phyloP scores from a whole-genome alignment of 2,888 invertebrate genomes.

The Palloptera scutellata region DNA sequence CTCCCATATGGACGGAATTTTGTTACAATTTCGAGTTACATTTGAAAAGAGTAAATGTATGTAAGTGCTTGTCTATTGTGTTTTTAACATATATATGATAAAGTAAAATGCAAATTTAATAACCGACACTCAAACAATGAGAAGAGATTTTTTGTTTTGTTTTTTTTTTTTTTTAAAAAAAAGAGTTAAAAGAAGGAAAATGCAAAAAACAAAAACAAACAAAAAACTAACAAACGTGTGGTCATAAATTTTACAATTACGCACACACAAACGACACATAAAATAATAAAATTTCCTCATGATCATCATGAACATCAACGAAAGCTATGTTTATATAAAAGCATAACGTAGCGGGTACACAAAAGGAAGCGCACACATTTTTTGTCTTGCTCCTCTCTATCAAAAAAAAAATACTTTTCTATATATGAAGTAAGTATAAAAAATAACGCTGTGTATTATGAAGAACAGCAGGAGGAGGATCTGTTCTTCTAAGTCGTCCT shows the following conservation, averaged over 20 bases:
- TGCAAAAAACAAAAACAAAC: slow-evolving; percentile 18
- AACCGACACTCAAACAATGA: slow-evolving; percentile 13
- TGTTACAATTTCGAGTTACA: slow-evolving; percentile 16
- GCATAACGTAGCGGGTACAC: slow-evolving; percentile 23
- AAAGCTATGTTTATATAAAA: slow-evolving; percentile 22
- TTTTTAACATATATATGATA: neutral
- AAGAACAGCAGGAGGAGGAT: slow-evolving; percentile 41
- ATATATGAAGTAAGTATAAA: slow-evolving; percentile 23
- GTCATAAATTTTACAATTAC: slow-evolving; percentile 29
- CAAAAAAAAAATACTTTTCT: slow-evolving; percentile 6
- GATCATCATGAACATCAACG: neutral
- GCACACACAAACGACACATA: slow-evolving; percentile 22
- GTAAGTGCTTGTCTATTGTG: neutral
- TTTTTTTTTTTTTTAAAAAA: slow-evolving; percentile 35
- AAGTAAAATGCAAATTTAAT: slow-evolving; percentile 26
- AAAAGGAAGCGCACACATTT: slow-evolving; percentile 24
- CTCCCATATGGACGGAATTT: slow-evolving; percentile 30
- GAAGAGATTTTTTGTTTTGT: no score
- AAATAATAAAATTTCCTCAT: slow-evolving; percentile 9
- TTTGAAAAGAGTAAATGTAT: neutral
- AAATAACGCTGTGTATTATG: slow-evolving; percentile 27
- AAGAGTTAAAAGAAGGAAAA: slow-evolving; percentile 36
- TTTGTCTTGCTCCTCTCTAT: slow-evolving; percentile 13
- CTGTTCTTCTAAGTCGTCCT: slow-evolving; percentile 32
- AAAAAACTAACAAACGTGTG: slow-evolving; percentile 23